Conservation (phyloP, 2,888 invertebrate genomes). For the Eulithis testata region DNA sequence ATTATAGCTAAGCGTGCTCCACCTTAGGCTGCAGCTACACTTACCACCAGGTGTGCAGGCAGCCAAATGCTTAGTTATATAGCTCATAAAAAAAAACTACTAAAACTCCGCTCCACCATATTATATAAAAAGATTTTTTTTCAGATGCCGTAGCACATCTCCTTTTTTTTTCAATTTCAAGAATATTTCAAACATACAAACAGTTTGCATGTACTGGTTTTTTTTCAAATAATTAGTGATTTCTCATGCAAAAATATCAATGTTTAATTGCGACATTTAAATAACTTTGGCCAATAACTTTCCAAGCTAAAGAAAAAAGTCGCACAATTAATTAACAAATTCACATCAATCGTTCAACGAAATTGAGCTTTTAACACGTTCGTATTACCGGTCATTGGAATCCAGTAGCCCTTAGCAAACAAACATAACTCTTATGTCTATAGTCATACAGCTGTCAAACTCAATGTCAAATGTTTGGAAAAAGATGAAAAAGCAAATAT, state of each 20-base stretch:
- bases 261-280: not conserved
- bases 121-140: no score
- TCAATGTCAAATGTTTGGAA: conserved; percentile 24
- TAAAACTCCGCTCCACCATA: no score
- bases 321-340: conserved; percentile 23
- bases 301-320: conserved; percentile 12
- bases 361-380: conserved; percentile 31
- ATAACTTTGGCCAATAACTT: not conserved
- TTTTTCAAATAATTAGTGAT: no score
- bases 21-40: no score
- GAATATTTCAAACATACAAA: no score
- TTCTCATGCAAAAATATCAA: not conserved
- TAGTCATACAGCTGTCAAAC: conserved; percentile 36
- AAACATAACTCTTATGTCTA: conserved; percentile 28
- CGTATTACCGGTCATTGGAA: conserved; percentile 18
- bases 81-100: no score
- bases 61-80: no score
- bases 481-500: conserved; percentile 27
- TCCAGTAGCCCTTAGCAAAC: conserved; percentile 4
- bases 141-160: no score
- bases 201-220: no score
- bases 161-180: no score
- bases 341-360: conserved; percentile 28
- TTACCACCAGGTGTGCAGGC: no score
- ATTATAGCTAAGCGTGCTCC: no score